Percentiles rank a stretch among this genome's conserved stretches.
phyloP scores from a whole-genome alignment of 2,888 invertebrate genomes.

The Phalera bucephala region DNA sequence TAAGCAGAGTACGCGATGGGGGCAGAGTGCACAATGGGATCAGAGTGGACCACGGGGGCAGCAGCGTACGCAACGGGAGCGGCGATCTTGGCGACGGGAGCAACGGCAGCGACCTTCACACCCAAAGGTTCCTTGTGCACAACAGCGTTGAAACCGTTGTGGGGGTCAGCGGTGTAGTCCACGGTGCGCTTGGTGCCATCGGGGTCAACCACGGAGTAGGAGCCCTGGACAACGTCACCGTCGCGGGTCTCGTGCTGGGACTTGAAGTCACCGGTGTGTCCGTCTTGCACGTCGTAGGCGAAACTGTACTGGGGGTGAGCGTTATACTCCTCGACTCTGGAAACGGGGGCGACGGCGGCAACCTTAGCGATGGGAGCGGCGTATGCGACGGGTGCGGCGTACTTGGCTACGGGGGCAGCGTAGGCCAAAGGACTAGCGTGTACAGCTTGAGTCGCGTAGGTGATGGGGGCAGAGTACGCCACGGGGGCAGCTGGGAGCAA shows the following conservation, averaged over 20 bases:
- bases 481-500: slow-evolving; percentile 58
- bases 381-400: slow-evolving; percentile 21
- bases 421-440: slow-evolving; percentile 44
- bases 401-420: slow-evolving; percentile 12
- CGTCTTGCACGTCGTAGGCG: slow-evolving; percentile 70
- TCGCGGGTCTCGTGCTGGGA: slow-evolving; percentile 71
- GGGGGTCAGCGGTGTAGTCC: slow-evolving; percentile 73
- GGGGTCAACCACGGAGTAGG: slow-evolving; percentile 73
- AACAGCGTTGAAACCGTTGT: slow-evolving; percentile 78
- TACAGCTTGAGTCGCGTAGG: slow-evolving; percentile 50
- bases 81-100: slow-evolving; percentile 47
- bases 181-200: slow-evolving; percentile 76
- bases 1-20: slow-evolving; percentile 36
- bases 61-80: slow-evolving; percentile 29
- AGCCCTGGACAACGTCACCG: slow-evolving; percentile 74
- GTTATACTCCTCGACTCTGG: slow-evolving; percentile 47
- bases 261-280: slow-evolving; percentile 69
- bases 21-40: slow-evolving; percentile 44
- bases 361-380: slow-evolving; percentile 40
- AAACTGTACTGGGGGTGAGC: slow-evolving; percentile 61
- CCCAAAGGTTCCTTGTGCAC: slow-evolving; percentile 66
- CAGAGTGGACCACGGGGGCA: slow-evolving; percentile 52
- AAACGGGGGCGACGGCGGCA: slow-evolving; percentile 38
- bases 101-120: slow-evolving; percentile 45
- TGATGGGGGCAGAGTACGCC: slow-evolving; percentile 55